Evolutionary conservation across 2,113 vertebrate species (phyloP), one percentile per base, ranked within the genome.

Genomic region (Helogale parvula): DNA sequence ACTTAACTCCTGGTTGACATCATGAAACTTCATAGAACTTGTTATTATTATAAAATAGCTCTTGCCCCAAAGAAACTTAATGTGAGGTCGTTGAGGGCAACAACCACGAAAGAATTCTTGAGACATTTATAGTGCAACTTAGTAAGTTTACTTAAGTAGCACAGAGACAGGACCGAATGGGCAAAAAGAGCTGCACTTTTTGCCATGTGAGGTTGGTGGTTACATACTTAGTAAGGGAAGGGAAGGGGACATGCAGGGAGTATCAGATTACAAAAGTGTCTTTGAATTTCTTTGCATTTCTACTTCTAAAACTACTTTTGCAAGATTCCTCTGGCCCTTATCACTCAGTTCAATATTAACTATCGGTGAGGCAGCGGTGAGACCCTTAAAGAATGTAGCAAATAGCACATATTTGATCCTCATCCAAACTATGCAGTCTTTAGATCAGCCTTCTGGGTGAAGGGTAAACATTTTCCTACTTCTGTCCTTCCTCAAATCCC

Each of bases 11-110:
- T 63, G 8, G 17, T 2, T 72, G 76, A 52, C 10, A 71, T 86
- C 41, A 76, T 77, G 33, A 93, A 82, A 93, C 33, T 57, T 81
- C 82, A 85, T 21, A 95, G 79, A 47, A 66, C 25, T 72, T 87
- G 47, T 68, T 21, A n/a, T 68, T 21, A n/a, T 88, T 77, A 90
- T 72, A 94, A 83, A 94, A 90, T 1, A 94, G 23, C n/a, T 92
- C 79, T 82, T 87, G 17, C 47, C 41, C 13, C 52, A 68, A 0
- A 87, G 76, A 97, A 68, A 52, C 16, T 35, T 19, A 52, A n/a
- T 17, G 14, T 41, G 7, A 77, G 41, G 74, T 77, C 27, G 2
- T 47, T 4, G 7, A 31, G 15, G 27, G 7, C 41, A 47, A 29
- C 14, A 27, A 41, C 16, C 72, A 27, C 7, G 15, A 41, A 77